Evolutionary conservation across 2,888 invertebrate genomes (phyloP).

Genomic region (Litoditis marina): DNA sequence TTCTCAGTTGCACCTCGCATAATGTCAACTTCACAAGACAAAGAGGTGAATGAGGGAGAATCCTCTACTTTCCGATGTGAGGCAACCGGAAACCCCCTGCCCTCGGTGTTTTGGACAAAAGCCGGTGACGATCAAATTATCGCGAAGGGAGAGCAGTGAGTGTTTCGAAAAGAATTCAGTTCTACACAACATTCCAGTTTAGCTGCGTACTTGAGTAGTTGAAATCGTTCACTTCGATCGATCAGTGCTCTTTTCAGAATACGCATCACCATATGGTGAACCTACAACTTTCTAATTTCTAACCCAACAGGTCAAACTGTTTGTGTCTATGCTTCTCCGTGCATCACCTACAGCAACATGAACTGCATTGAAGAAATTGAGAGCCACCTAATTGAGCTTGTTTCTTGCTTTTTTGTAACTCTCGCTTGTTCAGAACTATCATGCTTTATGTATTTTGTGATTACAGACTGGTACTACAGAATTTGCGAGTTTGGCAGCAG

Average conservation of each 20-base stretch:
- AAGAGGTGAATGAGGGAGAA: constrained; percentile 53
- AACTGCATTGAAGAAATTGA: too few relatives aligned
- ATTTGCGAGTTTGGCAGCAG: constrained; percentile 50
- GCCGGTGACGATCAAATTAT: constrained; percentile 44
- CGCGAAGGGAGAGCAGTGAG: constrained; percentile 47
- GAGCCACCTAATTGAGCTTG: too few relatives aligned
- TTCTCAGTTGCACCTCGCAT: constrained; percentile 50
- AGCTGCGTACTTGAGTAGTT: too few relatives aligned
- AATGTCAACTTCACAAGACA: constrained; percentile 49
- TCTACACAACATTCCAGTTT: not conserved
- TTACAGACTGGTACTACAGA: constrained; percentile 48
- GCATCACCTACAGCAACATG: too few relatives aligned
- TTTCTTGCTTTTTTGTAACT: too few relatives aligned
- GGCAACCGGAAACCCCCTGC: constrained; percentile 51
- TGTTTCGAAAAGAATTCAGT: not conserved
- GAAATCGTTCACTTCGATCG: too few relatives aligned
- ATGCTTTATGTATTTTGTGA: not conserved
- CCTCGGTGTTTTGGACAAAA: constrained; percentile 50
- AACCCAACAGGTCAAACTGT: too few relatives aligned
- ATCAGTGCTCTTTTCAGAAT: not conserved
- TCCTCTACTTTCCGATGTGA: constrained; percentile 51
- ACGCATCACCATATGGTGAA: too few relatives aligned
- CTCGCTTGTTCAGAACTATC: too few relatives aligned
- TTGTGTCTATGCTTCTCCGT: too few relatives aligned
- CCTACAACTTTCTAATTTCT: too few relatives aligned